phyloP scores from a whole-genome alignment of 1,140 invertebrate genomes.

The Stenopsyche tienmushanensis region DNA sequence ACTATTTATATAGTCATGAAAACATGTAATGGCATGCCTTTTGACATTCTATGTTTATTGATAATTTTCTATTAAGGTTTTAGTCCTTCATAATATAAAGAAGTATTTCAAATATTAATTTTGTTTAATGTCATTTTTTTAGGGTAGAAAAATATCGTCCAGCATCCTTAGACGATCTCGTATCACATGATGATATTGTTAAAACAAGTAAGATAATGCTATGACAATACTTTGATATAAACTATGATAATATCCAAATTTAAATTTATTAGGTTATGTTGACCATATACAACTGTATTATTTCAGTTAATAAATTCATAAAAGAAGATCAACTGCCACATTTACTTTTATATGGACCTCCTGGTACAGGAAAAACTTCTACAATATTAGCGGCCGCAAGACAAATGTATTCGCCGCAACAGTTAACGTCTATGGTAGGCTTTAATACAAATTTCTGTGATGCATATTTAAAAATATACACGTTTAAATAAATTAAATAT shows the following conservation, averaged over 20 bases:
- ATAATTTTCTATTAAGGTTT: too few relatives aligned
- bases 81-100: too few relatives aligned
- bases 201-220: slow-evolving; percentile 78
- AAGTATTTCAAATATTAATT: too few relatives aligned
- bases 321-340: slow-evolving; percentile 92
- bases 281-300: slow-evolving; percentile 42
- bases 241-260: slow-evolving; percentile 26
- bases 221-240: slow-evolving; percentile 11
- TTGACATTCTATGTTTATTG: too few relatives aligned
- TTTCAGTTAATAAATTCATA: slow-evolving; percentile 91
- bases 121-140: slow-evolving; percentile 43
- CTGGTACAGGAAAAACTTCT: slow-evolving; percentile 98
- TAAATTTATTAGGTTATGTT: slow-evolving; percentile 1
- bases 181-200: slow-evolving; percentile 97
- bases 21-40: too few relatives aligned
- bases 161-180: slow-evolving; percentile 83
- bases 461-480: not conserved
- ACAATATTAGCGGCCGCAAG: slow-evolving; percentile 96
- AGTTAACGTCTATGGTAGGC: slow-evolving; percentile 85
- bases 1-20: too few relatives aligned
- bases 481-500: slow-evolving; percentile 27
- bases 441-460: slow-evolving; percentile 5
- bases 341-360: slow-evolving; percentile 97
- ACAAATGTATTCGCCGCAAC: slow-evolving; percentile 88
- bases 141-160: slow-evolving; percentile 99